phyloP scores from a whole-genome alignment of 2,888 invertebrate genomes.

The Philonicus albiceps region DNA sequence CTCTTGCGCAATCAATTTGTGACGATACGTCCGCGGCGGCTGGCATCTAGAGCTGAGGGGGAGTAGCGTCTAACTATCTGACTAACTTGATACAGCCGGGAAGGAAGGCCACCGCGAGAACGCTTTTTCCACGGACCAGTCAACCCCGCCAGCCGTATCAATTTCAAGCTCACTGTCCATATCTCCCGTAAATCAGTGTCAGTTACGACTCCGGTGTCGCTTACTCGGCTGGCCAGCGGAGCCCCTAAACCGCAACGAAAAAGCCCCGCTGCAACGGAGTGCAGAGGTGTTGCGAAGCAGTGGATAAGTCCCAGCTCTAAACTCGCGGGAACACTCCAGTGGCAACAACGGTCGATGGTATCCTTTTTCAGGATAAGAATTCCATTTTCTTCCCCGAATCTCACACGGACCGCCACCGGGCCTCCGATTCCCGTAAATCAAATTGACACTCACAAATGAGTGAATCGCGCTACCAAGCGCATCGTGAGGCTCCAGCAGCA shows the following conservation, averaged over 20 bases:
- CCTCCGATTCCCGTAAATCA: slow-evolving; percentile 19
- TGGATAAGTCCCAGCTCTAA: background rate
- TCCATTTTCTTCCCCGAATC: background rate
- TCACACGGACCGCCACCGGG: background rate
- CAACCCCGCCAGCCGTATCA: slow-evolving; percentile 42
- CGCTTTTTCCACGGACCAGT: slow-evolving; percentile 16
- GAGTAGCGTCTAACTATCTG: background rate
- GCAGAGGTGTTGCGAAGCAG: background rate
- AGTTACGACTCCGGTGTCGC: slow-evolving; percentile 42
- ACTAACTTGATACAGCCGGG: slow-evolving; percentile 1
- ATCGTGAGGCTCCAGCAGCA: background rate
- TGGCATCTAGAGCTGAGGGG: no score
- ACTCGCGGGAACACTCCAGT: background rate
- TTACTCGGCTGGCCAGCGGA: background rate
- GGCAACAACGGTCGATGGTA: background rate
- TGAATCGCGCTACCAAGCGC: slow-evolving; percentile 32
- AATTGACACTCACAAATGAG: slow-evolving; percentile 42
- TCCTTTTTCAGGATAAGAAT: slow-evolving; percentile 17
- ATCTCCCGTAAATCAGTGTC: slow-evolving; percentile 49
- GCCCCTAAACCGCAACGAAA: slow-evolving; percentile 25
- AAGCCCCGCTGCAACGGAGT: background rate
- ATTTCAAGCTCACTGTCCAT: slow-evolving; percentile 47
- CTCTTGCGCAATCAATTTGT: slow-evolving; percentile 39
- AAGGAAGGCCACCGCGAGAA: slow-evolving; percentile 29
- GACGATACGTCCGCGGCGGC: slow-evolving; percentile 9